Evolutionary conservation across 2,888 invertebrate genomes (phyloP), one percentile per base, ranked within the genome.

Genomic region (Drosophila seclusa): DNA sequence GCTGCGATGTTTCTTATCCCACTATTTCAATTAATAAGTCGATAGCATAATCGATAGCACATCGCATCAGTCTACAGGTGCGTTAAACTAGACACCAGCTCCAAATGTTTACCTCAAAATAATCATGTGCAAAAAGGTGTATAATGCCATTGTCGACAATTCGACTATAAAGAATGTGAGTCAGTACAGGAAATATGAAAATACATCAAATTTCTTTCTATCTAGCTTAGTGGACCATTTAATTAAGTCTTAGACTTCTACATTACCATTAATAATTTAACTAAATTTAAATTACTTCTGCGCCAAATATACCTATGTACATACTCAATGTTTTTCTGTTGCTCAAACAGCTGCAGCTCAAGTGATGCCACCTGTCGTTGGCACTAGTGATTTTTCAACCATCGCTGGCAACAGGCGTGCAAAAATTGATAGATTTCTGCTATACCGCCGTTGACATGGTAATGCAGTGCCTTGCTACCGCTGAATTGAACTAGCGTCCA

Each of bases 141-240:
- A 94, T 89, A 97, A 97, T 92, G 96, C 95, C 1, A 94, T 95
- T 75, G 95, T 97, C 52, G 97, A 97, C 90, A 94, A 97, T 92
- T 94, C 95, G 0, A 92, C 94, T 78, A 94, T 95, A 0, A 95
- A 95, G 89, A 95, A 96, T 94, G 97, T 97, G 93, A 83, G 75
- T 79, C 80, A 16, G 42, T 2, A 24, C 6, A 10, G 16, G 2
- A 31, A 31, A 31, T 2, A 31, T 2, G 31, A 29, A 38, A 27
- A 45, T 24, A 45, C 4, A 16, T 7, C 11, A 13, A 21, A 42
- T 21, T 42, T 21, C 3, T 7, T 21, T 42, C 6, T 13, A 7
- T 6, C 42, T 45, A 45, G 21, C 4, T 21, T 24, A 16, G 8
- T 16, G 8, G 2, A 24, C 13, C 16, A 21, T 4, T 27, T 0